Base-by-base conservation (phyloP, 2,888 invertebrate species). In the Dendrolimus pini region DNA sequence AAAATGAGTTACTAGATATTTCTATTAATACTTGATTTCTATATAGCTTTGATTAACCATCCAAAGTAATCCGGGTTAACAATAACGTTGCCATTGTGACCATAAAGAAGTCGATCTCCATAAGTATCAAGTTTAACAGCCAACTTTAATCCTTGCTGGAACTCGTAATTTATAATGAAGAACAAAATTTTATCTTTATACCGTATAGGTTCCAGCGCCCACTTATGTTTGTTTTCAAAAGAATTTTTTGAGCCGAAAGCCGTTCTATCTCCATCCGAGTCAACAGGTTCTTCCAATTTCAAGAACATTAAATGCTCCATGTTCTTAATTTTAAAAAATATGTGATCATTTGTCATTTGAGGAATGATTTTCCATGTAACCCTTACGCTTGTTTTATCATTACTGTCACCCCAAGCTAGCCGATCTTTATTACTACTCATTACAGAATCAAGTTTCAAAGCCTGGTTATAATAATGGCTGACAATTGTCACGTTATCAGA, bases 331-430 rank as follows among this genome's bases (percentile, higher is more conserved):
- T 59, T 56, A 42, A 59, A 59, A 13, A 55, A 56, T 7, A 59
- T 13, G 14, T 18, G 52, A 1, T 42, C 8, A 14, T 55, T 55
- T 1, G 13, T 41, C 42, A 3, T 1, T 3, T 53, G 9, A 0
- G 59, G 56, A 1, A 53, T 53, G 41, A 54, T 14, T 42, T 55
- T 56, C 59, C 59, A 59, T 1, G 41, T 41, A n/a, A 59, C 14
- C 18, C 52, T 52, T 1, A 52, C 13, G 41, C 54, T 52, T 14
- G 7, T 52, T 30, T 52, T 56, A 14, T 54, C 52, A 47, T 54
- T 47, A n/a, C 13, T n/a, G 18, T 54, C 59, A 12, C 59, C 56
- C 41, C 53, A 59, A 12, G 59, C 56, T 12, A 54, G n/a, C 41
- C 56, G 54, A 8, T 59, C 56, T 0, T 55, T 53, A 9, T 47